phyloP scores from a whole-genome alignment of 2,888 invertebrate species.

The Dryococelus australis region DNA sequence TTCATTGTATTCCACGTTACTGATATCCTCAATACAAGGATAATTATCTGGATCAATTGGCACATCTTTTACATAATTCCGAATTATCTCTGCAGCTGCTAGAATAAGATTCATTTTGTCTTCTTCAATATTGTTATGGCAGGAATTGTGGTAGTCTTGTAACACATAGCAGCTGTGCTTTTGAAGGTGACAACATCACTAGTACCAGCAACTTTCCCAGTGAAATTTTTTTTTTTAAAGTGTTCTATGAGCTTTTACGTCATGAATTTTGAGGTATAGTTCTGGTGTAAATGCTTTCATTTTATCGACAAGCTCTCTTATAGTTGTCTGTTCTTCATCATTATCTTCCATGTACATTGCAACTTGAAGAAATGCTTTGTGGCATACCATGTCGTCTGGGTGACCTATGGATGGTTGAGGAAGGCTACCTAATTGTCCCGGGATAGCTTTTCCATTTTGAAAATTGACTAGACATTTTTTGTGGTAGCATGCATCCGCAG shows the following conservation, averaged over 20 bases:
- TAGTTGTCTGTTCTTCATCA: too few species aligned
- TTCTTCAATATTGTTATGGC: too few species aligned
- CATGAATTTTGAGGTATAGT: background rate
- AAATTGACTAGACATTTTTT: background rate
- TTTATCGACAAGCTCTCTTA: too few species aligned
- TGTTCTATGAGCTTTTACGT: slow-evolving; percentile 16
- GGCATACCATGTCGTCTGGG: slow-evolving; percentile 17
- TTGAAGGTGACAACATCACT: too few species aligned
- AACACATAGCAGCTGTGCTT: slow-evolving; percentile 21
- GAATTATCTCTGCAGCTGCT: slow-evolving; percentile 16
- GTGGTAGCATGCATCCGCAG: slow-evolving; percentile 17
- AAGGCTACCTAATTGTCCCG: background rate
- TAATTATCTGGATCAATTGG: background rate
- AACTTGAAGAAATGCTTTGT: slow-evolving; percentile 13
- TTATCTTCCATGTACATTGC: too few species aligned
- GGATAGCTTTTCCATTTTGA: background rate
- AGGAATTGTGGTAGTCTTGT: too few species aligned
- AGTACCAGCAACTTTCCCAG: slow-evolving; percentile 8
- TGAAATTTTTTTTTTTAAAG: background rate
- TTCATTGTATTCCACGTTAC: background rate
- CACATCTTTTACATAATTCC: slow-evolving; percentile 20
- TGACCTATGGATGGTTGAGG: background rate
- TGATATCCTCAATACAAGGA: too few species aligned
- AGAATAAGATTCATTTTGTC: too few species aligned
- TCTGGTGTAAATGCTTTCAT: background rate